Base-by-base conservation (phyloP, 2,113 vertebrate species). In the Periophthalmodon schlosseri region DNA sequence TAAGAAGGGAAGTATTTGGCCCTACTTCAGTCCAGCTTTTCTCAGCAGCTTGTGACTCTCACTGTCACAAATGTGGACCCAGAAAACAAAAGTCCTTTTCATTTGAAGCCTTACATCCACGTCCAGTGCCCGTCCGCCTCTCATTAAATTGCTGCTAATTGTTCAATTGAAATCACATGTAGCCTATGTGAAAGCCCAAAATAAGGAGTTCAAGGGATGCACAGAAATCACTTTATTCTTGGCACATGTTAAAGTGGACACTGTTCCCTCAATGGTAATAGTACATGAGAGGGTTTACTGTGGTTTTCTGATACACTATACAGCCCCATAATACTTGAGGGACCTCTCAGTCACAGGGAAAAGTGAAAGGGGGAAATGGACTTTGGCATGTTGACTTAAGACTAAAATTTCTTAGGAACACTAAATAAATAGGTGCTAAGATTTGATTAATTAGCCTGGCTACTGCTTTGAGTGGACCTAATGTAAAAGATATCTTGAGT, bases 131-230 rank as follows among this genome's bases (percentile, higher is more conserved):
- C 80, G 73, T 89, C 76, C 82, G 71, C 81, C 39, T 70, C 85
- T 94, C 84, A 94, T 93, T 92, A 84, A 93, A 93, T 95, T 93
- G 83, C 74, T 16, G 69, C 85, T 91, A 93, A 93, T 95, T 73
- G 82, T 79, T 88, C 87, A 93, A 95, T 94, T 91, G 80, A 89
- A 92, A 92, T 95, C 93, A 93, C 92, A 94, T 93, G 93, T 70
- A 86, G 65, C 33, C 34, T 39, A 36, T 65, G 61, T 65, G 61
- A 80, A 82, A 77, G 66, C 79, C 88, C 78, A 84, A 81, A 92
- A 89, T 86, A 75, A 84, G 70, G 74, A 77, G 68, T 86, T 90
- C 60, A 84, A 81, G 80, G 72, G 57, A 70, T 64, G 68, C 73
- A 86, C 84, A 79, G 78, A 86, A 84, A 89, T 79, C 86, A 85